phyloP scores from a whole-genome alignment of 2,797 vertebrate species.

The Liasis olivaceus region DNA sequence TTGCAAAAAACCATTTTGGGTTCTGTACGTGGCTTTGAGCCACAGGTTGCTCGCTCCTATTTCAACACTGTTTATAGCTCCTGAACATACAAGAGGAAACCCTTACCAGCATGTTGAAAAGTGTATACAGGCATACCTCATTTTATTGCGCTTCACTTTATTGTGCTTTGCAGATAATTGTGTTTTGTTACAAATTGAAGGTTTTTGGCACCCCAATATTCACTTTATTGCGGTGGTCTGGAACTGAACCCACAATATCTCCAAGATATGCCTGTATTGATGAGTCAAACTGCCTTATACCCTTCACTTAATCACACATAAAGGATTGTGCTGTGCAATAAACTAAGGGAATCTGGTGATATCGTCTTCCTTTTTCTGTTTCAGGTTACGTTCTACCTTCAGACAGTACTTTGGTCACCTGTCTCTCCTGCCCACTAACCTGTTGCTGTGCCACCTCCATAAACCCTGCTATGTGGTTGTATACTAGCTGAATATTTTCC shows the following conservation, averaged over 20 bases:
- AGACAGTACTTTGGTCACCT: no score
- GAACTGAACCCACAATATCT: no score
- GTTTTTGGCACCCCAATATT: no score
- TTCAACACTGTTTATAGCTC: background rate
- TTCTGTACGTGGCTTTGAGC: background rate
- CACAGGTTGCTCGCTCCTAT: background rate
- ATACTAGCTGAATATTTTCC: slow-evolving; percentile 15
- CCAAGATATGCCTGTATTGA: background rate
- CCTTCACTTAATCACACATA: background rate
- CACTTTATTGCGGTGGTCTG: no score
- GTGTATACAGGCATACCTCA: background rate
- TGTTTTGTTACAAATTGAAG: no score
- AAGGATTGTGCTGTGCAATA: background rate
- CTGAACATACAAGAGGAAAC: background rate
- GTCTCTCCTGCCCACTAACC: background rate
- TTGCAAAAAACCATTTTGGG: background rate
- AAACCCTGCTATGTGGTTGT: background rate
- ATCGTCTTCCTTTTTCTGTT: background rate
- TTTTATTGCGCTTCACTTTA: background rate
- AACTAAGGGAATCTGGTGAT: background rate
- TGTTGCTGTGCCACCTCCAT: background rate
- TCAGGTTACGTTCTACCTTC: background rate
- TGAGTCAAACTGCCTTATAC: background rate
- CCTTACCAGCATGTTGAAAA: background rate
- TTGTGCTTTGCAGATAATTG: no score